phyloP scores from a whole-genome alignment of 2,113 vertebrate species.

The Eclectus roratus region DNA sequence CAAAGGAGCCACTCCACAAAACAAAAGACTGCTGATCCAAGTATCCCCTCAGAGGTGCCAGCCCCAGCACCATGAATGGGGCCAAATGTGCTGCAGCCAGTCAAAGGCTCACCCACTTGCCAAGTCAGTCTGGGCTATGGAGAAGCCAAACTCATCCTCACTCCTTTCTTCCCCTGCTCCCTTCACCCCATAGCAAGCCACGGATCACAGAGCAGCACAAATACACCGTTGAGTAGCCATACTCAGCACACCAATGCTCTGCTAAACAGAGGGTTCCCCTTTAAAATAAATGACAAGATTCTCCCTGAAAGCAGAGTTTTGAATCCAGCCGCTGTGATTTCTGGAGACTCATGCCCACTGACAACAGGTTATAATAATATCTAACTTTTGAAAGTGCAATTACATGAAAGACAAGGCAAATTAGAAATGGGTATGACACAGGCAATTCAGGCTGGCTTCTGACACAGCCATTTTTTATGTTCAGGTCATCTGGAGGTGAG shows the following conservation, averaged over 20 bases:
- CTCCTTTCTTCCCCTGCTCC: neutral
- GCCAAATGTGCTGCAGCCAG: neutral
- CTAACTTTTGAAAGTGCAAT: neutral
- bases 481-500: neutral
- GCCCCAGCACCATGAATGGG: rapidly evolving
- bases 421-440: neutral
- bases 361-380: neutral
- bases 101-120: neutral
- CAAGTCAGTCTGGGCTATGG: neutral
- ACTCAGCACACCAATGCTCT: neutral
- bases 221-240: rapidly evolving
- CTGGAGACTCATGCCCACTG: neutral
- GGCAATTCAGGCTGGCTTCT: neutral
- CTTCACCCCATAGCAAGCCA: rapidly evolving
- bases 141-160: neutral
- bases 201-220: rapidly evolving
- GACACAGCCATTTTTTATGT: neutral
- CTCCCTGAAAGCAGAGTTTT: neutral
- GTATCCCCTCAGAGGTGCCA: rapidly evolving
- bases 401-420: neutral
- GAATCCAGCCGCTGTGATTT: neutral
- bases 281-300: neutral
- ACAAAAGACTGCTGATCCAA: neutral
- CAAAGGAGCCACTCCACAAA: neutral
- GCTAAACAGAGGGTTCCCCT: neutral